Evolutionary conservation across 2,888 invertebrate genomes (phyloP).

Genomic region (Synanthedon vespiformis): DNA sequence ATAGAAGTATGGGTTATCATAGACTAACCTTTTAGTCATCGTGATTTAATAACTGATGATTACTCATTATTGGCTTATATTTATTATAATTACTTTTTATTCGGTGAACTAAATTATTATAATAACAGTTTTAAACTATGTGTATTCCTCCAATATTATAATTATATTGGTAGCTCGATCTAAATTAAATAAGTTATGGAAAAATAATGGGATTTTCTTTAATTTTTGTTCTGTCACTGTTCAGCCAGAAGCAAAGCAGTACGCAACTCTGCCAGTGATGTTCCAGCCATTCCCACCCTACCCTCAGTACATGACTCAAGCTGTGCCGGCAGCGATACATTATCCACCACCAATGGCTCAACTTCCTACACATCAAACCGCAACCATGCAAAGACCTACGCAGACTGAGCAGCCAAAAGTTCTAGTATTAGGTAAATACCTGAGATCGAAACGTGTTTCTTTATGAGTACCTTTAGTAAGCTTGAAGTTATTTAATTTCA

Average conservation of each 20-base stretch:
- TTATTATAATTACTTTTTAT: no score
- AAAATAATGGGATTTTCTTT: slow-evolving; percentile 1
- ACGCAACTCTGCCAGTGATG: slow-evolving; percentile 55
- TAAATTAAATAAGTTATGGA: not conserved
- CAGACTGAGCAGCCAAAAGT: slow-evolving; percentile 65
- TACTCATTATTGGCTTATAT: no score
- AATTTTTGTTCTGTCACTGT: slow-evolving; percentile 16
- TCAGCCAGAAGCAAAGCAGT: slow-evolving; percentile 61
- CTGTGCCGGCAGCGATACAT: slow-evolving; percentile 48
- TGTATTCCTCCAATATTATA: no score
- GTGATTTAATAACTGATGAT: no score
- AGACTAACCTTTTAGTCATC: no score
- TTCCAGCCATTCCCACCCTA: slow-evolving; percentile 58
- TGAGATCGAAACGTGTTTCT: slow-evolving; percentile 1
- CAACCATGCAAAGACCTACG: slow-evolving; percentile 31
- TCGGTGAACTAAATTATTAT: no score
- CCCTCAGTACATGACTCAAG: slow-evolving; percentile 43
- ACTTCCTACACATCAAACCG: slow-evolving; percentile 31
- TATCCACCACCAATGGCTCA: slow-evolving; percentile 53
- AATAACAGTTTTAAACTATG: no score
- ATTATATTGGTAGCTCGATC: no score
- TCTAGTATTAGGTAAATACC: slow-evolving; percentile 61
- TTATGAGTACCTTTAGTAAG: no score
- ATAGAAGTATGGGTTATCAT: no score
- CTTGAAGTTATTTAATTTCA: slow-evolving; percentile 32